These are phyloP conservation scores for Anas bernieri DNA, from an alignment of 2,797 vertebrate species.

Conservation along the genomic window DNA sequence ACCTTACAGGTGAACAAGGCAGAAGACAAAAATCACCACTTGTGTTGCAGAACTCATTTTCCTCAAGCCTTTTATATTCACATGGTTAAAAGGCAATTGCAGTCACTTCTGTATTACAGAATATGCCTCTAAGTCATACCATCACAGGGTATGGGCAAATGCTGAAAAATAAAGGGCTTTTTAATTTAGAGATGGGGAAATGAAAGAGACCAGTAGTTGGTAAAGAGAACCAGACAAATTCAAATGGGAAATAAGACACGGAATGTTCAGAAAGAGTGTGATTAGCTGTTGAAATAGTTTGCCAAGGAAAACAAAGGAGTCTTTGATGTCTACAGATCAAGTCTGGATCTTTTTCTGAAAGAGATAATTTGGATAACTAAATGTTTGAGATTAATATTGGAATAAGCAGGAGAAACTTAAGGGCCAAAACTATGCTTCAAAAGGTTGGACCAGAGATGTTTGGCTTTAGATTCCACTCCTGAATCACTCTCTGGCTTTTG, in stretches of 20 bases:
- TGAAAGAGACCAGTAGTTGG: background rate
- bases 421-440: background rate
- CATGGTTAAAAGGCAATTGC: background rate
- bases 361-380: background rate
- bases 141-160: background rate
- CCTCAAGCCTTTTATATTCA: background rate
- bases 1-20: background rate
- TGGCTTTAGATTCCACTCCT: background rate
- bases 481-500: background rate
- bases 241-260: background rate
- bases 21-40: background rate
- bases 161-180: background rate
- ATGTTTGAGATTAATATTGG: background rate
- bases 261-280: background rate
- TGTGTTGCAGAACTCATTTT: background rate
- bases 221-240: background rate
- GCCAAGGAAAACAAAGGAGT: background rate
- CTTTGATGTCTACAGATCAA: constrained; percentile 23
- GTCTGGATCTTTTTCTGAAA: background rate
- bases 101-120: background rate
- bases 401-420: background rate
- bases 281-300: background rate
- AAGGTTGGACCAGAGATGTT: background rate
- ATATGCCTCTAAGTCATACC: background rate
- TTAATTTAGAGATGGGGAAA: constrained; percentile 1